Evolutionary conservation across 2,888 invertebrate genomes (phyloP), one percentile per base, ranked within the genome.

Genomic region (Paralinhomoeus sp.): DNA sequence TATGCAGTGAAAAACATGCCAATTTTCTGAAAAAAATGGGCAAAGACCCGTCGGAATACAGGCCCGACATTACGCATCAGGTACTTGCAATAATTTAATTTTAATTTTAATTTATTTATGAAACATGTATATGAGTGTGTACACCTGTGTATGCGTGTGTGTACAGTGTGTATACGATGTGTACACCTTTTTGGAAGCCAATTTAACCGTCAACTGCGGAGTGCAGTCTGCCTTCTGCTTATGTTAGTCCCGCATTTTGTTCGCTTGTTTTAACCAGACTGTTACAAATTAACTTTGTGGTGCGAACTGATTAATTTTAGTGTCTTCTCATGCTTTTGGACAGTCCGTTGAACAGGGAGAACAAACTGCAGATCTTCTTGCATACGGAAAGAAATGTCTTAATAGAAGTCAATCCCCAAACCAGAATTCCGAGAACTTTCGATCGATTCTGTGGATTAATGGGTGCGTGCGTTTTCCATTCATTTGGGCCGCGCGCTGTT

Each of bases 51-150:
- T 79, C 82, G 0, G 73, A 78, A 2, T 85, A 83, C 58, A 72
- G 97, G 27, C 97, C 97, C 0, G 97, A 99, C 60, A 97, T 99
- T 48, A 75, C 83, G 1, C 93, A 99, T 64, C 93, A 93, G 64
- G 68, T 69, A 46, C 7, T 9, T n/a, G n/a, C n/a, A n/a, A n/a
- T n/a, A n/a, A n/a, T n/a, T n/a, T n/a, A n/a, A n/a, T n/a, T n/a
- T n/a, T n/a, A n/a, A n/a, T n/a, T n/a, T n/a, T n/a, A n/a, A n/a
- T n/a, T n/a, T n/a, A n/a, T n/a, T n/a, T n/a, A n/a, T n/a, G n/a
- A n/a, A n/a, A n/a, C n/a, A n/a, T n/a, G n/a, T n/a, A n/a, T n/a
- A n/a, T n/a, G n/a, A n/a, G n/a, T n/a, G n/a, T n/a, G n/a, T n/a
- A n/a, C n/a, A n/a, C n/a, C n/a, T n/a, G n/a, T n/a, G n/a, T n/a